Conservation (phyloP, 1,140 invertebrate genomes). For the Drosophila varians region DNA sequence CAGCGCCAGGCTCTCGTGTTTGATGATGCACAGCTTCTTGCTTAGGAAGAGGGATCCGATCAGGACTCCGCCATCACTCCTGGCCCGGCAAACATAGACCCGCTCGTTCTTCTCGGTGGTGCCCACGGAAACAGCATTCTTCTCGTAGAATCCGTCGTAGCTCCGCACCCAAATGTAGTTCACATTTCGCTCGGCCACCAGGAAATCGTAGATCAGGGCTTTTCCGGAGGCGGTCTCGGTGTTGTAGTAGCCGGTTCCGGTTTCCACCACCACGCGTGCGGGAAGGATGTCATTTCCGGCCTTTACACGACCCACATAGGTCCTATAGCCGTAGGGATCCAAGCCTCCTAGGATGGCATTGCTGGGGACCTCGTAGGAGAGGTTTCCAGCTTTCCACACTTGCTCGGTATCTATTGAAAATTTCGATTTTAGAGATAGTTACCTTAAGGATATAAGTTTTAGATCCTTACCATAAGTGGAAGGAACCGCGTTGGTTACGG, state of each 20-base stretch:
- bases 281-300: conserved; percentile 19
- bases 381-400: conserved; percentile 32
- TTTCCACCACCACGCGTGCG: conserved; percentile 42
- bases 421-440: background rate
- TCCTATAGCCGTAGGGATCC: conserved; percentile 42
- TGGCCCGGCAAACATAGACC: conserved; percentile 23
- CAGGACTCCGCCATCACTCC: conserved; percentile 21
- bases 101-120: conserved; percentile 28
- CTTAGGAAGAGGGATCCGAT: conserved; percentile 28
- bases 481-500: conserved; percentile 19
- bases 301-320: conserved; percentile 46
- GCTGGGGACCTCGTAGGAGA: conserved; percentile 34
- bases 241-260: conserved; percentile 34
- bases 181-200: conserved; percentile 23
- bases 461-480: conserved; percentile 15
- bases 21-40: conserved; percentile 31
- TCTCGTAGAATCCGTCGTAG: conserved; percentile 43
- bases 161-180: conserved; percentile 44
- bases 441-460: background rate
- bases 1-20: conserved; percentile 17
- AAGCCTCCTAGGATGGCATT: conserved; percentile 45
- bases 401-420: conserved; percentile 30
- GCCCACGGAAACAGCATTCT: conserved; percentile 25
- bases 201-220: conserved; percentile 22
- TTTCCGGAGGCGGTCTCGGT: conserved; percentile 12